Conservation (phyloP, 2,797 vertebrate species). For the Hydrocynus forskahlii region DNA sequence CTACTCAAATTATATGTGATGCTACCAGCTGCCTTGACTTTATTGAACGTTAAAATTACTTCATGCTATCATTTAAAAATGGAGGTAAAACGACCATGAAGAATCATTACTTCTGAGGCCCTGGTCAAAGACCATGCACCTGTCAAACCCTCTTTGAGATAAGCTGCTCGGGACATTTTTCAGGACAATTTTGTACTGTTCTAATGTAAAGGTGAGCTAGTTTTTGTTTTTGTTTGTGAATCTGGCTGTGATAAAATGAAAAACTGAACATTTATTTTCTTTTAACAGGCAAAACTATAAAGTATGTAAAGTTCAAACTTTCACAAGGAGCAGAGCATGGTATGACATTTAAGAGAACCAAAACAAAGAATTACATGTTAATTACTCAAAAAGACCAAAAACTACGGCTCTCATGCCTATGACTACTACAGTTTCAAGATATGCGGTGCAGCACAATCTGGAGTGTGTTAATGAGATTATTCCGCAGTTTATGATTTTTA, state of each 20-base stretch:
- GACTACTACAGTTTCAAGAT: no score
- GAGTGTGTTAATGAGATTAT: no score
- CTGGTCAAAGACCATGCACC: neutral
- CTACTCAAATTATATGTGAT: neutral
- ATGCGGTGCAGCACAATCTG: no score
- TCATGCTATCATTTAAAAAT: constrained; percentile 2
- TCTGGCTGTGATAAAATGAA: neutral
- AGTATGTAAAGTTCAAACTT: no score
- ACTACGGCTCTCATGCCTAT: no score
- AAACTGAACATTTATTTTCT: neutral
- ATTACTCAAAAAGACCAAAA: no score
- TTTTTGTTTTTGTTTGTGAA: neutral
- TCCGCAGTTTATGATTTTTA: no score
- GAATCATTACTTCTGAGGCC: constrained; percentile 6
- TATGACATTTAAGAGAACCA: no score
- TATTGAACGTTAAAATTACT: neutral
- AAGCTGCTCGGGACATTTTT: neutral
- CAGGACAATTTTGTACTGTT: neutral
- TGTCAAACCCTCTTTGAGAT: neutral
- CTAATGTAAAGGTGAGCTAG: neutral
- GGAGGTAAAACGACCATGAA: neutral
- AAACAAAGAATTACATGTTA: no score
- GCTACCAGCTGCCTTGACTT: constrained; percentile 2
- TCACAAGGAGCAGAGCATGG: no score
- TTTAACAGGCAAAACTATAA: no score